These are phyloP conservation scores for Dioctria linearis DNA, from an alignment of 2,888 invertebrate genomes.

Conservation along the genomic window DNA sequence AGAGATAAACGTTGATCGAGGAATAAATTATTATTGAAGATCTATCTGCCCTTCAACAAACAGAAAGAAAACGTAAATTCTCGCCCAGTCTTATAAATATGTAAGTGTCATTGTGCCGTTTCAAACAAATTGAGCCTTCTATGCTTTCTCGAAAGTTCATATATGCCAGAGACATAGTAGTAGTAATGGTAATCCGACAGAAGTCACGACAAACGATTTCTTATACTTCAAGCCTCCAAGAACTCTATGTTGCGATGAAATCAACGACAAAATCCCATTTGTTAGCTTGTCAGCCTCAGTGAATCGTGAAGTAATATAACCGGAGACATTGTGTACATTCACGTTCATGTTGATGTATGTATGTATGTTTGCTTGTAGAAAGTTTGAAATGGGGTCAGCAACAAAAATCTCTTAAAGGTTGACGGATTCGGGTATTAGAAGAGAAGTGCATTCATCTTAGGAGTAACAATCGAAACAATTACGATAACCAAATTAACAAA, in stretches of 20 bases:
- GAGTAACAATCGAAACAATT: too few species aligned
- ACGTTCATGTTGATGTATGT: neutral
- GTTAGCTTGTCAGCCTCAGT: constrained; percentile 36
- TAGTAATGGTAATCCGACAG: constrained; percentile 18
- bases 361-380: constrained; percentile 27
- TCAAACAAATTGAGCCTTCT: constrained; percentile 37
- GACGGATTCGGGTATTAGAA: constrained; percentile 29
- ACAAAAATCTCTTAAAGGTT: constrained; percentile 22
- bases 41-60: neutral
- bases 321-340: constrained; percentile 13
- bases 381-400: constrained; percentile 35
- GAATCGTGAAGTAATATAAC: constrained; percentile 41
- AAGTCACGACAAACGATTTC: constrained; percentile 35
- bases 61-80: constrained; percentile 39
- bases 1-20: neutral
- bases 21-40: constrained; percentile 31
- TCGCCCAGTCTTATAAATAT: neutral
- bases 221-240: neutral
- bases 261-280: constrained; percentile 48
- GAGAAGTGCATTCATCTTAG: neutral
- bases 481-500: too few species aligned
- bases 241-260: constrained; percentile 21
- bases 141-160: constrained; percentile 32
- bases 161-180: neutral
- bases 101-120: constrained; percentile 29